A percentile compares a stretch with the other conserved stretches of the same genome.
Conservation (phyloP, 2,888 invertebrate genomes). For the Eristalis intricaria region DNA sequence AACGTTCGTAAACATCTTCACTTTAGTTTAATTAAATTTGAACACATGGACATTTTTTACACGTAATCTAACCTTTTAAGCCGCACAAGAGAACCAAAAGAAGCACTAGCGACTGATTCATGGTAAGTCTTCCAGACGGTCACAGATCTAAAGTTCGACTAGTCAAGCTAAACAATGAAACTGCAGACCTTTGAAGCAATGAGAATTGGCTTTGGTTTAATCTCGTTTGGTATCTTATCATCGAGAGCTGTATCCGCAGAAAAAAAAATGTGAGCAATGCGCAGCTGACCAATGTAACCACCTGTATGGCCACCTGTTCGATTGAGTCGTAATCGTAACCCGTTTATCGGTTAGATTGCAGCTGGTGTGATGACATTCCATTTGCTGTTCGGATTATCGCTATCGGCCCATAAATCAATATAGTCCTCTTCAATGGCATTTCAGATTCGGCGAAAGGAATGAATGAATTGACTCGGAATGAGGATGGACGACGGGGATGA, state of each 20-base stretch:
- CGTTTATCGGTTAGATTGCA: conserved; percentile 11
- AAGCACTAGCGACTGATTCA: conserved; percentile 23
- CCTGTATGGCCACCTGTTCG: conserved; percentile 47
- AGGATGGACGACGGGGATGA: background rate
- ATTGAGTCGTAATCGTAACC: background rate
- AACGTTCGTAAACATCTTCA: too few relatives aligned
- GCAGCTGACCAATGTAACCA: conserved; percentile 11
- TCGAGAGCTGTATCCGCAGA: conserved; percentile 6
- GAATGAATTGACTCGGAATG: too few relatives aligned
- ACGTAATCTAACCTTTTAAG: conserved; percentile 31
- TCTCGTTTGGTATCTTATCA: conserved; percentile 48
- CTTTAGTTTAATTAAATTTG: too few relatives aligned
- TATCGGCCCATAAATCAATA: background rate
- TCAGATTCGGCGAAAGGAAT: background rate
- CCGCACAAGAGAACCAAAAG: conserved; percentile 4
- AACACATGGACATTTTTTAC: background rate
- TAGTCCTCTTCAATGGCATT: background rate
- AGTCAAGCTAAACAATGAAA: conserved; percentile 12
- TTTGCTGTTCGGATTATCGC: background rate
- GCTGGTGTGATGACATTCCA: background rate
- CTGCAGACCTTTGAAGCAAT: background rate
- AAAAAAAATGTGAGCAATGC: background rate
- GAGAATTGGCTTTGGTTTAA: conserved; percentile 4
- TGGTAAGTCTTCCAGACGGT: conserved; percentile 9
- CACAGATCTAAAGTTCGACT: conserved; percentile 27